Evolutionary conservation across 2,113 vertebrate species (phyloP), one percentile per base, ranked within the genome.

Genomic region (Saimiri boliviensis): DNA sequence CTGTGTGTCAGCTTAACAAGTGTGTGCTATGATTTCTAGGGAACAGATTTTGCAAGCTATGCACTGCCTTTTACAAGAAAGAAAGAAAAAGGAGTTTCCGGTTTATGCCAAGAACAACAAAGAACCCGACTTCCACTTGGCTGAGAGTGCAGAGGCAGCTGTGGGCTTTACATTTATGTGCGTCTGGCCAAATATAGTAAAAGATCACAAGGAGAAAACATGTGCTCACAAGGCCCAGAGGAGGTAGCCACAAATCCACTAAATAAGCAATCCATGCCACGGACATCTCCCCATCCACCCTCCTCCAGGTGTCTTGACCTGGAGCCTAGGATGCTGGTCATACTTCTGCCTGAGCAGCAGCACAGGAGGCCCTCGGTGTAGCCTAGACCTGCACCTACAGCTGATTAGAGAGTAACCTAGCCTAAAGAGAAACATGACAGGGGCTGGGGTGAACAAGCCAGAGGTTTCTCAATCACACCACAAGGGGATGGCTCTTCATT

Each of bases 261-360:
- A 56, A 30, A 47, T 17, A 70, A 71, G 83, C 12, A 16, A 27
- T 63, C 63, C 10, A 6, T 54, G 14, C 32, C 58, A 45, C 25
- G 9, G 47, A 37, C 32, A 8, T n/a, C 20, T 42, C 19, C 42
- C 11, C 1, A 0, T 11, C 47, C 52, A 16, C 3, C 1, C 11
- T 21, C 2, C 16, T 21, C 11, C 30, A 25, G 12, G 45, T 30
- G 10, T 17, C 30, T 35, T 5, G 12, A 13, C n/a, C 49, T 25
- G 2, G 9, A 84, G 68, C 42, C 27, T 23, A 30, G 6, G 52
- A 35, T 0, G 0, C 0, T 11, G 20, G 19, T n/a, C 20, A 40
- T 3, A 40, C 37, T 66, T 81, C 25, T 52, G 40, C 32, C 71
- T 23, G 42, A 89, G 20, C 19, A 9, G 60, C 52, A 88, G 74